Evolutionary conservation across 2,888 invertebrate genomes (phyloP).

Genomic region (Teleogryllus oceanicus): DNA sequence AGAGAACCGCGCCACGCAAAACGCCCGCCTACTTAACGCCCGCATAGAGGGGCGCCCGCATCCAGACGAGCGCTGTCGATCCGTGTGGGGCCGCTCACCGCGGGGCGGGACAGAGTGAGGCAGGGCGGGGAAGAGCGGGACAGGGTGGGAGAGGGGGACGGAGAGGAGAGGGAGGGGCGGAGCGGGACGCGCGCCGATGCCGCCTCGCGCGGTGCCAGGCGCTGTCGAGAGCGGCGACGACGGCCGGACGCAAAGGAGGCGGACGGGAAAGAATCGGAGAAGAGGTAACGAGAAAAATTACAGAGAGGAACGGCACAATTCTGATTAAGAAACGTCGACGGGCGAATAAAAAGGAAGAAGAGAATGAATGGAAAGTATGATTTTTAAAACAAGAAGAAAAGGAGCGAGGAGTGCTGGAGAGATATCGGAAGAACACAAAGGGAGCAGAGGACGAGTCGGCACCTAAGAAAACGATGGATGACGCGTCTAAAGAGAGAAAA

Average conservation of each 20-base stretch:
- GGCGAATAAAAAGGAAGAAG: neutral
- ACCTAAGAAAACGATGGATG: neutral
- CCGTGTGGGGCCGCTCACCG: no score
- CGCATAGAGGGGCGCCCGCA: no score
- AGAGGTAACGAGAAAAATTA: constrained; percentile 18
- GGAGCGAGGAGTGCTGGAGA: neutral
- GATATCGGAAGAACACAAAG: neutral
- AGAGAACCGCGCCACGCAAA: no score
- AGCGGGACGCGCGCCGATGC: neutral
- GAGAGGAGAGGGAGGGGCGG: neutral
- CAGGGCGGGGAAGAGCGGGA: no score
- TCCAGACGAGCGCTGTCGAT: no score
- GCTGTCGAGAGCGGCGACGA: neutral
- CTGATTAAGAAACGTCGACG: neutral
- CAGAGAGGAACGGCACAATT: neutral
- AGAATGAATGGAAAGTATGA: neutral
- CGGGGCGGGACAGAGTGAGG: no score
- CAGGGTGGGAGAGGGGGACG: neutral
- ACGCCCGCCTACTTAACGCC: no score
- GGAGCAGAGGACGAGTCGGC: neutral
- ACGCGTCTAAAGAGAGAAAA: neutral
- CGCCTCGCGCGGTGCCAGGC: neutral
- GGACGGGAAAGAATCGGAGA: neutral
- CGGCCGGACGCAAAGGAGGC: neutral
- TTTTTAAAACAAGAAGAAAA: neutral